phyloP scores from a whole-genome alignment of 37 sponge, comb jelly and placozoan species.

The Beroe forskalii region DNA sequence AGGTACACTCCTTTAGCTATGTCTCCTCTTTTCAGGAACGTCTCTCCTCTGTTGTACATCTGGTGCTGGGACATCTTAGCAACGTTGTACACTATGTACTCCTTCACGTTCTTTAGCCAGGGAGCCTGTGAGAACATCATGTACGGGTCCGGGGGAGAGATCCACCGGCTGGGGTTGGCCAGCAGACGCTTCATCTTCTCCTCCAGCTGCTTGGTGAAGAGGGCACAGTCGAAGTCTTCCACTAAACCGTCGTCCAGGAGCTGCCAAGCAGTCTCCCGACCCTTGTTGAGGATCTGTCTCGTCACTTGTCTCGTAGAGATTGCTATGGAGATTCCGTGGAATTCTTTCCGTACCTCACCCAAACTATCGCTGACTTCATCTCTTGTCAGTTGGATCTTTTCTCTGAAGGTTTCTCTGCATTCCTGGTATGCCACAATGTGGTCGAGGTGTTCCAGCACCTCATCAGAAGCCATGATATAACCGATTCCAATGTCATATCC shows the following conservation, averaged over 20 bases:
- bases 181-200: slow-evolving; percentile 79
- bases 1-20: slow-evolving; percentile 70
- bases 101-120: slow-evolving; percentile 78
- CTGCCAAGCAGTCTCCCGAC: slow-evolving; percentile 26
- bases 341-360: slow-evolving; percentile 18
- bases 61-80: slow-evolving; percentile 66
- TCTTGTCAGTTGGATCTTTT: not conserved
- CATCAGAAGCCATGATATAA: slow-evolving; percentile 83
- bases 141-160: slow-evolving; percentile 72
- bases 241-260: slow-evolving; percentile 40
- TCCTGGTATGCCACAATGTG: slow-evolving; percentile 72
- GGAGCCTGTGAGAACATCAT: slow-evolving; percentile 68
- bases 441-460: slow-evolving; percentile 78
- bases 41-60: slow-evolving; percentile 71
- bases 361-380: slow-evolving; percentile 35
- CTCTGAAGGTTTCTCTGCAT: slow-evolving; percentile 12
- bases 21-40: slow-evolving; percentile 70
- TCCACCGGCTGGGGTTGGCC: slow-evolving; percentile 67
- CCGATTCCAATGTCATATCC: slow-evolving; percentile 92
- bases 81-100: slow-evolving; percentile 63
- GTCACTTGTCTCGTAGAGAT: slow-evolving; percentile 28
- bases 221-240: slow-evolving; percentile 58
- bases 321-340: slow-evolving; percentile 37
- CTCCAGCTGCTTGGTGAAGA: slow-evolving; percentile 69
- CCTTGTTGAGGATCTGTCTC: slow-evolving; percentile 29